Base-by-base conservation (phyloP, 2,888 invertebrate genomes). In the Pomacea canaliculata region DNA sequence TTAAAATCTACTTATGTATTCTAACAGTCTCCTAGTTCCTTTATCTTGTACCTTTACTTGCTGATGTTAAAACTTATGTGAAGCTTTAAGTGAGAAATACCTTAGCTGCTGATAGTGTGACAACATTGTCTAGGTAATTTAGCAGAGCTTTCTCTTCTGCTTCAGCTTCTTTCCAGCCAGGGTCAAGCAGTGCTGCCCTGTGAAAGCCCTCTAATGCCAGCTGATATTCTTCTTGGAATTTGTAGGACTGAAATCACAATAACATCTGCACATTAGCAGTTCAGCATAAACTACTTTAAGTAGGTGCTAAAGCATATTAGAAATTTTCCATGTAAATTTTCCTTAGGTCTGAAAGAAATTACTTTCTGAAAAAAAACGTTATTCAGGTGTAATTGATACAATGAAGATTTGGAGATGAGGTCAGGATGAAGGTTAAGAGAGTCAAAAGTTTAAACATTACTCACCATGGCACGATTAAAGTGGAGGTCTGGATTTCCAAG, bases 381-480 rank as follows among this genome's bases (percentile, higher is more conserved):
- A 37, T 37, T 37, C 37, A 3, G 5, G 37, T 37, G 37, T 37
- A 37, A 37, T 37, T 37, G 37, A 37, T 37, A 37, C 37, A 37
- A 37, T 37, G 37, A 37, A 37, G 37, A 37, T 37, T 37, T 37
- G 37, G 37, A 5, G 37, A 5, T 37, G 3, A 37, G 37, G 37
- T 37, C 37, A 37, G 37, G 37, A 37, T 37, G 37, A 5, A 37
- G 37, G 37, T 37, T 37, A 5, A 37, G 37, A 37, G 37, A 37
- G 37, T 37, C 37, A 37, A 37, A 37, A 37, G 37, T 56, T 56
- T 56, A 13, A 56, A 63, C 2, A 12, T 23, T 23, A 86, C 94
- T 93, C 92, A 96, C 96, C 87, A 95, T 93, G 78, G 94, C 95
- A 92, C 95, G 94, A 91, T 96, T 96, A 88, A 94, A 96, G 91